Conservation (phyloP, 2,888 invertebrate species). For the Ceramica pisi region DNA sequence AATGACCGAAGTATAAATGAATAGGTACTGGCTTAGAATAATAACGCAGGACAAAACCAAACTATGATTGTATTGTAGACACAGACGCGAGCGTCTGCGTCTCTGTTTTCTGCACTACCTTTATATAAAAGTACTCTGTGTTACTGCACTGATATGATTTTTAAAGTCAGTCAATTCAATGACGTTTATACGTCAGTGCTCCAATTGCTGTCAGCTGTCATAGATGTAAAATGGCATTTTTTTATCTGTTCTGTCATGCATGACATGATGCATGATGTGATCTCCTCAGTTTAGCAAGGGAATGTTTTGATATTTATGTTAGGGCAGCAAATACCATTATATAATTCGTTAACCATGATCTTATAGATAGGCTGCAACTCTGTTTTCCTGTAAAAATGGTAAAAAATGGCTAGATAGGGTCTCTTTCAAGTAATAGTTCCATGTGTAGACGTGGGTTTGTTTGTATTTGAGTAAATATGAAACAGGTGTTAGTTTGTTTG, state of each 20-base stretch:
- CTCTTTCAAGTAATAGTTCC: background rate
- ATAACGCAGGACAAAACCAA: too few species aligned
- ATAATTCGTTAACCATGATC: background rate
- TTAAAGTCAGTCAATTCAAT: too few species aligned
- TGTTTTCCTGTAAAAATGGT: background rate
- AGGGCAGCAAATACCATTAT: background rate
- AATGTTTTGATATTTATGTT: background rate
- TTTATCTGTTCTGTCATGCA: background rate
- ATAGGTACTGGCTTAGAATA: too few species aligned
- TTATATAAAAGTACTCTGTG: too few species aligned
- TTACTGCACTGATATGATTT: too few species aligned
- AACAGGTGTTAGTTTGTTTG: constrained; percentile 12
- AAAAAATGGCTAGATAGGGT: background rate
- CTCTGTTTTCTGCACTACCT: too few species aligned
- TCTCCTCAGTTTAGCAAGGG: background rate
- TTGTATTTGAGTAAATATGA: background rate
- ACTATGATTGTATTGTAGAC: too few species aligned
- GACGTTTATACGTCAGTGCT: too few species aligned
- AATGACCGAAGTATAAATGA: too few species aligned
- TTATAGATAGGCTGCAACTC: background rate
- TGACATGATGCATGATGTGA: too few species aligned
- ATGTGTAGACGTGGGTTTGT: constrained; percentile 14
- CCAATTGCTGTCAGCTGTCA: background rate
- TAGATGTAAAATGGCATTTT: background rate
- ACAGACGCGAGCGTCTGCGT: too few species aligned